Conservation (phyloP, 64 coral and sea anemone genomes). For the Montipora cactus region DNA sequence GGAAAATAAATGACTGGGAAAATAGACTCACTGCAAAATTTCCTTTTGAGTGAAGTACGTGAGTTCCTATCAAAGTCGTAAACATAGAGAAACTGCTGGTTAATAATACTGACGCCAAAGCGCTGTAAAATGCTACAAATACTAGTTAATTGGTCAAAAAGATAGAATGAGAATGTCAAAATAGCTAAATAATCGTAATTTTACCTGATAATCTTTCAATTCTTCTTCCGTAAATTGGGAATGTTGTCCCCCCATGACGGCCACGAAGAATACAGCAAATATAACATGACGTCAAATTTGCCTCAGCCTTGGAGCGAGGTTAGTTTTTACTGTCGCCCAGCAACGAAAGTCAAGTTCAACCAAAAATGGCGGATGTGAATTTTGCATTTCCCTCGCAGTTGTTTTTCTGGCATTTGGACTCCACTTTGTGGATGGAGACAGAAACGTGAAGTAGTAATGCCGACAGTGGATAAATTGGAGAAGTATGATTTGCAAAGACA, state of each 20-base stretch:
- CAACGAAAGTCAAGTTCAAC: constrained; percentile 16
- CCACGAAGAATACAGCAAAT: background rate
- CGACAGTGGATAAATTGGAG: constrained; percentile 24
- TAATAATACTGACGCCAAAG: background rate
- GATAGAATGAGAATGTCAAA: background rate
- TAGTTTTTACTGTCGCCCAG: constrained; percentile 24
- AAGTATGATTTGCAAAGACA: background rate
- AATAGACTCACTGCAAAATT: constrained; percentile 93
- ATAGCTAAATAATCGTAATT: background rate
- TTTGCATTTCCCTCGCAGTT: background rate
- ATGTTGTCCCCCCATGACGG: constrained; percentile 92
- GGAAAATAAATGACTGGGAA: background rate
- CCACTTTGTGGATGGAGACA: background rate
- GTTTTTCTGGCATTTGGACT: background rate
- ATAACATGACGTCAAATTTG: constrained; percentile 41
- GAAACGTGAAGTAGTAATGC: background rate
- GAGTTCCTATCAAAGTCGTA: constrained; percentile 80
- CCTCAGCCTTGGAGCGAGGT: constrained; percentile 35
- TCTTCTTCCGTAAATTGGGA: constrained; percentile 99
- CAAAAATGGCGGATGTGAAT: constrained; percentile 62
- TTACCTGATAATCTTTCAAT: constrained; percentile 99
- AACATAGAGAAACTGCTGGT: background rate
- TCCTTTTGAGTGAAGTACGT: constrained; percentile 99
- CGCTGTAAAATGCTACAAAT: background rate
- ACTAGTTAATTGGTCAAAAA: background rate